Evolutionary conservation across 1,140 invertebrate species (phyloP), one percentile per base, ranked within the genome.

Genomic region (Drosophila trapezifrons): DNA sequence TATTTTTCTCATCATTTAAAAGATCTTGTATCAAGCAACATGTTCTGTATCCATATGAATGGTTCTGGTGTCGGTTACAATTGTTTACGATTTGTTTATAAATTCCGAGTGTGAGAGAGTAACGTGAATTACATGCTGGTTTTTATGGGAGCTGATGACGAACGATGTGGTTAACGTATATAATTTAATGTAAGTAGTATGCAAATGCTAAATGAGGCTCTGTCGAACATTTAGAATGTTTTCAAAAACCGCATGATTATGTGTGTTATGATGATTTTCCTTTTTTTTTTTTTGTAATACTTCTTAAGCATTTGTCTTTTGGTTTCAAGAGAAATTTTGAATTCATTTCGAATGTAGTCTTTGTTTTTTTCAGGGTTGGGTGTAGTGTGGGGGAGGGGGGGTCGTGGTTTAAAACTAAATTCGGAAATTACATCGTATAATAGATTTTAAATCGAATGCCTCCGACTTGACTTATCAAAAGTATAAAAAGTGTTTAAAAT

Each of bases 401-500:
- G 35, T 13, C 27, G 32, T 42, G 79, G 60, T 87, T 83, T 89
- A 89, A 45, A 87, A 87, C 83, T 87, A 89, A 83, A 89, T 65
- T 87, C 78, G 69, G 82, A 85, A 86, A 85, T 81, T 64, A 78
- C 62, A 59, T 63, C 57, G 62, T 75, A 57, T 75, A 85, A 85
- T 85, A 87, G 84, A 89, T 86, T 89, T 89, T 83, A 87, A 86
- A 89, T 89, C 83, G 83, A 87, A 87, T 89, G 84, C 79, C 84
- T 87, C 71, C 79, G 83, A 80, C 72, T 67, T 89, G 84, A 89
- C 76, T 87, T 87, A 87, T 87, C 79, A 87, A 87, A 87, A 87
- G 83, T 87, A 87, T 87, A 87, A 87, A 86, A 87, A 87, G 72
- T 86, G 84, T 86, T 87, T 87, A 89, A 87, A 87, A 87, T 87